These are phyloP conservation scores for Ectemnius lituratus DNA, from an alignment of 2,888 invertebrate genomes.

Conservation along the genomic window DNA sequence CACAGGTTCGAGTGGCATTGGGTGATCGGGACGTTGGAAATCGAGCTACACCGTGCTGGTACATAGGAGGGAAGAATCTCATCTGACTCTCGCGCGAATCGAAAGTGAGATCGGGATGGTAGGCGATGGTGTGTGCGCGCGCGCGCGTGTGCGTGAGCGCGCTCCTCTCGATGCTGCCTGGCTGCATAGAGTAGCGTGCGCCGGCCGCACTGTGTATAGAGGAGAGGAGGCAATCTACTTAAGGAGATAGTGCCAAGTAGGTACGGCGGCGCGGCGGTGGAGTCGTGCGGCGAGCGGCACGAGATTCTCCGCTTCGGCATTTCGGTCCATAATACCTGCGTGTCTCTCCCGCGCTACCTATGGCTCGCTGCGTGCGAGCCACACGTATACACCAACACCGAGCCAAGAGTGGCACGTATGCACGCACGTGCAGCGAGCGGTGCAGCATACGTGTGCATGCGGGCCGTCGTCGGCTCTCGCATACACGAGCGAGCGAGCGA, in stretches of 20 bases:
- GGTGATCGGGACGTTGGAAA: not conserved
- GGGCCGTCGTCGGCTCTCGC: not conserved
- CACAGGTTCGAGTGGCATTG: conserved; percentile 16
- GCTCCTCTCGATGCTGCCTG: conserved; percentile 15
- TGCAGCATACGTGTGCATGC: too few relatives aligned
- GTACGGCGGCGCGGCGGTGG: conserved; percentile 44
- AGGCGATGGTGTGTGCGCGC: conserved; percentile 7
- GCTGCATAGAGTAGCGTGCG: conserved; percentile 31
- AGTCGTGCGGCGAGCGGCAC: conserved; percentile 41
- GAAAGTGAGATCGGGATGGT: conserved; percentile 66
- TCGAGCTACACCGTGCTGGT: conserved; percentile 30
- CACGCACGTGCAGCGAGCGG: conserved; percentile 27
- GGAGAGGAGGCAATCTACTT: conserved; percentile 45
- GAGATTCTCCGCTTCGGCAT: conserved; percentile 43
- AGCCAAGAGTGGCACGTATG: conserved; percentile 14
- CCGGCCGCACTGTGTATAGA: conserved; percentile 4
- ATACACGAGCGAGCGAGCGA: conserved; percentile 28
- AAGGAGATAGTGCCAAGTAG: conserved; percentile 68
- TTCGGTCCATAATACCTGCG: conserved; percentile 24
- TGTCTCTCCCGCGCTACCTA: conserved; percentile 17
- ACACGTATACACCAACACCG: too few relatives aligned
- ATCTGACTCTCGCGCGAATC: conserved; percentile 52
- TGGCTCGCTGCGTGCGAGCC: not conserved
- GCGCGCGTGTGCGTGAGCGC: not conserved
- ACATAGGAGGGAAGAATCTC: conserved; percentile 26